phyloP scores from a whole-genome alignment of 1,140 invertebrate genomes.

The Chymomyza costata region DNA sequence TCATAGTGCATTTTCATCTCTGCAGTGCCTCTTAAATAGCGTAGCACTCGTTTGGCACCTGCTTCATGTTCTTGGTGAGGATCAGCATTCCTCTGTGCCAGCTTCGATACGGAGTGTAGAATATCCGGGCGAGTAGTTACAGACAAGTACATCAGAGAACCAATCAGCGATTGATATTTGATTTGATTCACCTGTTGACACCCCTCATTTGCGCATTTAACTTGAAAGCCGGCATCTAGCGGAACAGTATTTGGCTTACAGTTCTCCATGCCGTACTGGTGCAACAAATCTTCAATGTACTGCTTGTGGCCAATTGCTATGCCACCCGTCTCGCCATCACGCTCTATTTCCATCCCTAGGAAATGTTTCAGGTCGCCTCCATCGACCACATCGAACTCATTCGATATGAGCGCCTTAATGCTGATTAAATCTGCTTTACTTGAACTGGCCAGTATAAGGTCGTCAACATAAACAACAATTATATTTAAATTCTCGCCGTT shows the following conservation, averaged over 20 bases:
- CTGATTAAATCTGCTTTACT: slow-evolving; percentile 1
- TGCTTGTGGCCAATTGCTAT: slow-evolving; percentile 17
- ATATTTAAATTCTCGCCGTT: background rate
- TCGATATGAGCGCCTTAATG: slow-evolving; percentile 12
- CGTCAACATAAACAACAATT: slow-evolving; percentile 12
- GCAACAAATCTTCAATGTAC: slow-evolving; percentile 19
- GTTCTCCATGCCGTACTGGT: slow-evolving; percentile 16
- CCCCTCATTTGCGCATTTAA: slow-evolving; percentile 7
- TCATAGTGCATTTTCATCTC: slow-evolving; percentile 1
- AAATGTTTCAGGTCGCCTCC: slow-evolving; percentile 21
- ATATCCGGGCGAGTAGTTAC: slow-evolving; percentile 13
- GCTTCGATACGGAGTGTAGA: slow-evolving; percentile 12
- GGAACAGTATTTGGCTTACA: slow-evolving; percentile 9
- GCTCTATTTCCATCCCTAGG: slow-evolving; percentile 60
- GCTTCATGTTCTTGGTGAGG: slow-evolving; percentile 11
- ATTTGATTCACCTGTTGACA: slow-evolving; percentile 7
- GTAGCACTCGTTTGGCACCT: slow-evolving; percentile 9
- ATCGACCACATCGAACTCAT: slow-evolving; percentile 48
- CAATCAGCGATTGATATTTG: slow-evolving; percentile 13
- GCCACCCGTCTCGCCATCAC: slow-evolving; percentile 11
- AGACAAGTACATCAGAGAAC: slow-evolving; percentile 6
- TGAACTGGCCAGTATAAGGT: slow-evolving; percentile 10
- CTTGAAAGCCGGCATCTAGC: slow-evolving; percentile 1
- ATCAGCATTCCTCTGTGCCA: slow-evolving; percentile 9
- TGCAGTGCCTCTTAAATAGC: no score